Conservation (phyloP, 2,113 vertebrate species). For the human region GRCh38 chrX:7582501-7583000, state of each 20-base stretch:
- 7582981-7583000: neutral
- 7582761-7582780: rapidly evolving
- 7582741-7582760: rapidly evolving
- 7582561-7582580: neutral
- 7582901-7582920: neutral
- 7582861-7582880: neutral
- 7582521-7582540: neutral
- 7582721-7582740: neutral
- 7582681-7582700: neutral
- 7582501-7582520: neutral
- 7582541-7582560: neutral
- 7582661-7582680: neutral
- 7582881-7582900: neutral
- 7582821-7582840: neutral
- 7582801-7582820: too few relatives aligned
- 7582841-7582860: neutral
- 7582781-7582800: neutral
- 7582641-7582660: neutral
- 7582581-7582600: neutral
- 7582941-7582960: neutral
- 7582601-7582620: neutral
- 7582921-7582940: too few relatives aligned
- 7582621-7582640: rapidly evolving
- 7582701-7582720: neutral
- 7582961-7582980: neutral